A percentile compares a stretch with the other conserved stretches of the same genome.
phyloP scores from a whole-genome alignment of 2,797 vertebrate species.

The Melanotaenia parkinsoni region DNA sequence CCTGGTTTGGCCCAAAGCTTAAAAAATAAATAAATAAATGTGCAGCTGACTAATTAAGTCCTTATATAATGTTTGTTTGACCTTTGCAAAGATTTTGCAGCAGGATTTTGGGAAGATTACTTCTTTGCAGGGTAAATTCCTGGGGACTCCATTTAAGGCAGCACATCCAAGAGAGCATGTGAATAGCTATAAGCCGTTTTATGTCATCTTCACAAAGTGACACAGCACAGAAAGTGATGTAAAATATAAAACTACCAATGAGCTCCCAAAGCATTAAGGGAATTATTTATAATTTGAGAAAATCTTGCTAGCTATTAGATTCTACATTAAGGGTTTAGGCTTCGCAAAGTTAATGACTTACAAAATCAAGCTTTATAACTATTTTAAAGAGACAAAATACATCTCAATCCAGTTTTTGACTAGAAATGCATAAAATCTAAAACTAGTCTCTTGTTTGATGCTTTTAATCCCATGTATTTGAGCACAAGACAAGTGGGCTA shows the following conservation, averaged over 20 bases:
- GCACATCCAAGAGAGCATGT: not conserved
- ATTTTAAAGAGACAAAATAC: not conserved
- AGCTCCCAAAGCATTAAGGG: not conserved
- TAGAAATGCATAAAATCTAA: not conserved
- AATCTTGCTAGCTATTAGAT: not conserved
- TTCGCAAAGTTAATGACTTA: not conserved
- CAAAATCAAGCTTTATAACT: not conserved
- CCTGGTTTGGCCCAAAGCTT: not conserved
- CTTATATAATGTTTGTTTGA: not conserved
- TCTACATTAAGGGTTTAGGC: not conserved
- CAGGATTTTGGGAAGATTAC: not conserved
- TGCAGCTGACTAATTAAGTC: not conserved
- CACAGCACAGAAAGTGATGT: not conserved
- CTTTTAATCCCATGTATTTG: not conserved
- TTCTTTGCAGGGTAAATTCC: not conserved
- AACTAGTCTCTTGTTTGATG: not conserved
- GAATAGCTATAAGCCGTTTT: not conserved
- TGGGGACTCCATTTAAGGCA: not conserved
- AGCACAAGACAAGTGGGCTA: not conserved
- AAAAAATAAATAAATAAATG: not conserved
- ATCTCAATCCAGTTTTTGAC: not conserved
- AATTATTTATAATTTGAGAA: not conserved
- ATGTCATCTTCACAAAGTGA: not conserved
- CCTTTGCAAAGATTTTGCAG: not conserved
- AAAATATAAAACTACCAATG: not conserved